Base-by-base conservation (phyloP, 64 coral and sea anemone genomes). In the Exaiptasia diaphana region DNA sequence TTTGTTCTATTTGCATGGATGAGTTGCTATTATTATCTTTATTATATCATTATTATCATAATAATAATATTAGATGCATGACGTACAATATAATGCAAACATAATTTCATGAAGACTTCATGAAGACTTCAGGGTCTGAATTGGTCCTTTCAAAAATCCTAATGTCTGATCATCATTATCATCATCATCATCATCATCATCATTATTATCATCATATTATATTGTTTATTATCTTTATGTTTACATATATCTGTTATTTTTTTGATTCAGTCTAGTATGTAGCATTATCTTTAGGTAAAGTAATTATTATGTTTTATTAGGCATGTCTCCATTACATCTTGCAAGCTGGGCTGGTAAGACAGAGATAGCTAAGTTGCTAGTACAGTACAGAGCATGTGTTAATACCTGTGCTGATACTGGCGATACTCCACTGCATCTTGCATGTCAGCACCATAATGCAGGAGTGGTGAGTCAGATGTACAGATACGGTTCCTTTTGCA, bases 241-340 rank as follows among this genome's bases (percentile, higher is more conserved):
- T n/a, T n/a, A n/a, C n/a, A n/a, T n/a, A n/a, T n/a, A n/a, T n/a
- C n/a, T n/a, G n/a, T n/a, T n/a, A n/a, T n/a, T n/a, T n/a, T n/a
- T n/a, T n/a, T n/a, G n/a, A n/a, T n/a, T n/a, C n/a, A n/a, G n/a
- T n/a, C n/a, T n/a, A n/a, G n/a, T n/a, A n/a, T n/a, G n/a, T n/a
- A n/a, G n/a, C n/a, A n/a, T n/a, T n/a, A n/a, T n/a, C n/a, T n/a
- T n/a, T n/a, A n/a, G n/a, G n/a, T n/a, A n/a, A n/a, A n/a, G 41
- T 30, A 35, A 18, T 20, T 15, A 46, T 15, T 46, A 15, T 6
- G 8, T 38, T 42, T 69, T 49, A 5, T 68, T 10, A 99, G 95
- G 95, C 21, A 99, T 99, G 95, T 44, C 95, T 29, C 95, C 95
- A n/a, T 64, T 99, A 39, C 95, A 99, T 53, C 69, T 99, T 38